Evolutionary conservation across 2,113 vertebrate species (phyloP).

Genomic region (Entosphenus tridentatus): DNA sequence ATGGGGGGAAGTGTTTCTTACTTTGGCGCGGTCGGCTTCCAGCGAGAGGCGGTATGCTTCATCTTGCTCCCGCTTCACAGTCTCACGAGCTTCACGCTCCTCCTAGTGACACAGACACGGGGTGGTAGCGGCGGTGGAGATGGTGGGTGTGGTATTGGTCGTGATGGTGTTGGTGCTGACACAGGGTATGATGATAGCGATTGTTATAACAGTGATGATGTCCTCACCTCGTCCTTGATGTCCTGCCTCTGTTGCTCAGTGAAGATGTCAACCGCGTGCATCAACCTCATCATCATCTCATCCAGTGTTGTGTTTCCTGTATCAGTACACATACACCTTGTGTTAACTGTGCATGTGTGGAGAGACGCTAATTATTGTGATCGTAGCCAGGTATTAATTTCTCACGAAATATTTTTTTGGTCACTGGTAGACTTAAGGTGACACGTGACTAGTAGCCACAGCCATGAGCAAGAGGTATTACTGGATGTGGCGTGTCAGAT

Average conservation of each 20-base stretch:
- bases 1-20: conserved; percentile 15
- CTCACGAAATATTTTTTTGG: no score
- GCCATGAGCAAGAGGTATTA: no score
- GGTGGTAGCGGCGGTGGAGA: not conserved
- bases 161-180: not conserved
- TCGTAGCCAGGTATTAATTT: no score
- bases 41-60: conserved; percentile 87
- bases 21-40: conserved; percentile 94
- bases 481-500: no score
- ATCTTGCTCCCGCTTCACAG: conserved; percentile 87
- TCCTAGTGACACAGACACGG: conserved; percentile 28
- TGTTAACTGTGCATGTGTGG: no score
- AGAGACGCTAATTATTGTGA: no score
- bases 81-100: conserved; percentile 87
- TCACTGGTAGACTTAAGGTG: no score
- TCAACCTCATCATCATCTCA: conserved; percentile 98
- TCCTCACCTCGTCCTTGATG: conserved; percentile 82
- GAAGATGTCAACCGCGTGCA: conserved; percentile 97
- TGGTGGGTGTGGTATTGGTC: not conserved
- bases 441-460: no score
- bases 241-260: conserved; percentile 92
- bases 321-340: no score
- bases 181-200: not conserved
- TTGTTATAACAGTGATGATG: not conserved
- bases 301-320: conserved; percentile 93